Evolutionary conservation across 2,113 vertebrate genomes (phyloP).

Genomic region (Numenius arquata): DNA sequence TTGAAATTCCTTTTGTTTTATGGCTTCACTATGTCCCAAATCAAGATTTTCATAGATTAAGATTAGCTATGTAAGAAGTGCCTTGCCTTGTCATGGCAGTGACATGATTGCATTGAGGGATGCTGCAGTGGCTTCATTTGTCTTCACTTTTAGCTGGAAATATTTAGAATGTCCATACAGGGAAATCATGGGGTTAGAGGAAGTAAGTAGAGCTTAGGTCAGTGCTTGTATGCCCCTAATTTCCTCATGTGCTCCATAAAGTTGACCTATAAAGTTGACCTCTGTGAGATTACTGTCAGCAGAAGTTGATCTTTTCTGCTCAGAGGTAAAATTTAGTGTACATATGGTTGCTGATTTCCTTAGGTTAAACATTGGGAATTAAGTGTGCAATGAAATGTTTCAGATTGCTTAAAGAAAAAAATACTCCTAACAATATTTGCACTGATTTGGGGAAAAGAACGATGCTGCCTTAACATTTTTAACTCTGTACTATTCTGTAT

Average conservation of each 20-base stretch:
- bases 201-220: not conserved
- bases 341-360: not conserved
- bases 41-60: not conserved
- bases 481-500: too few species aligned
- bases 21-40: not conserved
- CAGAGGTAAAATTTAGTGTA: not conserved
- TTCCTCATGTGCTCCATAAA: not conserved
- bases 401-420: not conserved
- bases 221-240: not conserved
- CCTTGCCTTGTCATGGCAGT: not conserved
- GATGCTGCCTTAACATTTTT: not conserved
- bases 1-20: not conserved
- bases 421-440: not conserved
- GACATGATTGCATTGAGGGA: not conserved
- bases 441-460: not conserved
- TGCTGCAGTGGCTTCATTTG: not conserved
- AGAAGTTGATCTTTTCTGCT: not conserved
- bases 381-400: not conserved
- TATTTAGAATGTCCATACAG: not conserved
- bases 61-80: not conserved
- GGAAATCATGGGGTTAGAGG: not conserved
- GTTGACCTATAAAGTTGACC: not conserved
- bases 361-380: not conserved
- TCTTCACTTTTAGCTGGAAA: not conserved
- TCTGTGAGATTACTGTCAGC: not conserved